A percentile compares a stretch with the other conserved stretches of the same genome.
Conservation (phyloP, 2,888 invertebrate species). For the Artemia sp. region DNA sequence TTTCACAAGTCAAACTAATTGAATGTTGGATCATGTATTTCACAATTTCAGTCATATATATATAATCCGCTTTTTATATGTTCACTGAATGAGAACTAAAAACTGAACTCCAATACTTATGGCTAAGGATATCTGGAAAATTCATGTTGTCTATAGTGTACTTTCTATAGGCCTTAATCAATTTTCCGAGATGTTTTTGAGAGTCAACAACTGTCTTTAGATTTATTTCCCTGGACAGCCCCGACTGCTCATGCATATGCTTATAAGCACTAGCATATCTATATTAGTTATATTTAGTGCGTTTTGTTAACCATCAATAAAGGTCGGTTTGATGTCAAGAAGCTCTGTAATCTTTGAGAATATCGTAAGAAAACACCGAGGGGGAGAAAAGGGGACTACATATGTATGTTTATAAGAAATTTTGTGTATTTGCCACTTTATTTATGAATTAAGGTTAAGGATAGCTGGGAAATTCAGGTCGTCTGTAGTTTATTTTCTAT, state of each 20-base stretch:
- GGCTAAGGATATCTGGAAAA: not conserved
- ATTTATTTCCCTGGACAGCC: not conserved
- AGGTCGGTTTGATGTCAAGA: too few species aligned
- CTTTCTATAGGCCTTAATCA: slow-evolving; percentile 13
- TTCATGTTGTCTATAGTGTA: slow-evolving; percentile 8
- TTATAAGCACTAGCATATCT: not conserved
- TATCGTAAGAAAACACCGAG: too few species aligned
- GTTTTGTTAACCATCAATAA: too few species aligned
- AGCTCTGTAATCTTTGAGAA: too few species aligned
- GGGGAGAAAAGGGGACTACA: too few species aligned
- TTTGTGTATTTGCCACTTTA: slow-evolving; percentile 3
- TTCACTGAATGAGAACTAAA: too few species aligned
- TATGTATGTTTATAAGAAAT: too few species aligned
- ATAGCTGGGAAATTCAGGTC: slow-evolving; percentile 19
- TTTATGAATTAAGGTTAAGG: slow-evolving; percentile 14
- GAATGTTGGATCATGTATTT: too few species aligned
- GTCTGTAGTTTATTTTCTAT: slow-evolving; percentile 20
- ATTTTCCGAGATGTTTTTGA: slow-evolving; percentile 12
- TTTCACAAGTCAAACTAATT: too few species aligned
- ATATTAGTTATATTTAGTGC: not conserved
- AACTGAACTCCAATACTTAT: too few species aligned
- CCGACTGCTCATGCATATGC: not conserved
- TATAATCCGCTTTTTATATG: too few species aligned
- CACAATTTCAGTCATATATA: too few species aligned
- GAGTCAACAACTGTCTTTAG: slow-evolving; percentile 1